Percentiles rank a stretch among this genome's conserved stretches.
Conservation (phyloP, 2,113 vertebrate species). For the Xyliphius kryptos region DNA sequence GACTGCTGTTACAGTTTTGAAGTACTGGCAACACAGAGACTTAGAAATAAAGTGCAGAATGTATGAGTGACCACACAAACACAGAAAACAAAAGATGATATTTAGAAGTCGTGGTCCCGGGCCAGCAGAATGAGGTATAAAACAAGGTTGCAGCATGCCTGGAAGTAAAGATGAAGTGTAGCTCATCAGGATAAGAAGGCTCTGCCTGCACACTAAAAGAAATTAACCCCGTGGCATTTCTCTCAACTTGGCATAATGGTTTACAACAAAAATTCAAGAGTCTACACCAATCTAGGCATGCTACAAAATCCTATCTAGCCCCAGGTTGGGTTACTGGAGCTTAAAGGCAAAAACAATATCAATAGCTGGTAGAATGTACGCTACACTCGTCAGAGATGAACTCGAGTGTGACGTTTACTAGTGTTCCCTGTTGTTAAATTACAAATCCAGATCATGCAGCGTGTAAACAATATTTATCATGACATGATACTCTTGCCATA, state of each 20-base stretch:
- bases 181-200: neutral
- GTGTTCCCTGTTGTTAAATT: too few species aligned
- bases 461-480: too few species aligned
- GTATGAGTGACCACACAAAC: constrained; percentile 21
- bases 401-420: too few species aligned
- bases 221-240: too few species aligned
- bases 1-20: neutral
- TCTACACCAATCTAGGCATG: constrained; percentile 20
- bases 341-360: constrained; percentile 16
- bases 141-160: constrained; percentile 22
- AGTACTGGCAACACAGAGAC: constrained; percentile 27
- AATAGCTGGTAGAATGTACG: too few species aligned
- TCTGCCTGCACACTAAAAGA: neutral
- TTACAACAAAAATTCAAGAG: constrained; percentile 21
- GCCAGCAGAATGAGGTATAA: constrained; percentile 23
- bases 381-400: too few species aligned
- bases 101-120: constrained; percentile 27
- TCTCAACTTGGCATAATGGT: too few species aligned
- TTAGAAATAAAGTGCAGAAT: constrained; percentile 44
- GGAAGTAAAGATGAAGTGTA: neutral
- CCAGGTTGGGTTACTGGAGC: too few species aligned
- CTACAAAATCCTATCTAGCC: constrained; percentile 27
- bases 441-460: neutral
- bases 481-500: too few species aligned
- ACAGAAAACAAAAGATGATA: constrained; percentile 5